Evolutionary conservation across 2,888 invertebrate species (phyloP).

Genomic region (Xestia sexstrigata): DNA sequence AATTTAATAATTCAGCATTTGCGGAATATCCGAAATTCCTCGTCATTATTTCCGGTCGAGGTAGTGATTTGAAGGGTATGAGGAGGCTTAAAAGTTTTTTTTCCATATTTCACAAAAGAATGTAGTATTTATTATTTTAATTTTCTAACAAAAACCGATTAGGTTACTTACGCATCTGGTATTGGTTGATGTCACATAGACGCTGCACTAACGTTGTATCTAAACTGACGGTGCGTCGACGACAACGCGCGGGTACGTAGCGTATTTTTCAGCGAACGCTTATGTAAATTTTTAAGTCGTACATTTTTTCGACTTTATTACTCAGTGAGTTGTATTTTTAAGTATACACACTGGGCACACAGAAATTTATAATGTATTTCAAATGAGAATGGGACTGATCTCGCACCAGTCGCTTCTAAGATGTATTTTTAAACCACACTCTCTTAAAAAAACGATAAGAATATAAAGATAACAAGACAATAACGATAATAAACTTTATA

Average conservation of each 20-base stretch:
- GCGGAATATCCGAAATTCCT: background rate
- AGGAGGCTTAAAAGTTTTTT: background rate
- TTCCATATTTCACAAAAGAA: background rate
- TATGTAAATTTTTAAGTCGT: background rate
- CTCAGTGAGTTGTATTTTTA: background rate
- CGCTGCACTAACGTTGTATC: too few relatives aligned
- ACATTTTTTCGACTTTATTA: background rate
- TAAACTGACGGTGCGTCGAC: too few relatives aligned
- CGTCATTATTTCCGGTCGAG: constrained; percentile 6
- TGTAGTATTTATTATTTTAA: background rate
- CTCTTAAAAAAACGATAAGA: background rate
- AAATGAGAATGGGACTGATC: background rate
- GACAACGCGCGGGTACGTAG: background rate
- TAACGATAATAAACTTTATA: background rate
- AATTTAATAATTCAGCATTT: background rate
- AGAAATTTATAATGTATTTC: background rate
- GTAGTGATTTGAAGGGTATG: too few relatives aligned
- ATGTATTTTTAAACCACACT: background rate
- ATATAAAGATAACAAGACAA: background rate
- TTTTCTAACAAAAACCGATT: background rate
- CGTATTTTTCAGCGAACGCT: background rate
- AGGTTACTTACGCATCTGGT: background rate
- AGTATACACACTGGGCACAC: background rate
- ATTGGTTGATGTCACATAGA: too few relatives aligned
- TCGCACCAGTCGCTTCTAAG: background rate